Base-by-base conservation (phyloP, 1,140 invertebrate species). In the Heliconius hewitsoni region DNA sequence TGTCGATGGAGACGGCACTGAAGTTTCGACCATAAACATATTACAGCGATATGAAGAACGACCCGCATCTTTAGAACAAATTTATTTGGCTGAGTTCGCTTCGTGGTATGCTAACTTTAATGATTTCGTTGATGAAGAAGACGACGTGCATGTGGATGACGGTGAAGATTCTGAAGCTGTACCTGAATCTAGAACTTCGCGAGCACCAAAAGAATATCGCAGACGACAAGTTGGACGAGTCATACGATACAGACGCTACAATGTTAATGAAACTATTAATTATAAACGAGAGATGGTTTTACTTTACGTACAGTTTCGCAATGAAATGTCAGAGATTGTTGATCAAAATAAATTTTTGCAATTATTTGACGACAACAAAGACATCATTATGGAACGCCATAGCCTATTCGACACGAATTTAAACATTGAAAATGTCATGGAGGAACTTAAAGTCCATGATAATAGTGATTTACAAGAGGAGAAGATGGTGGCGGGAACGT, bases 281-380 rank as follows among this genome's bases (percentile, higher is more conserved):
- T 91, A 91, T 85, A 81, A 88, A 87, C 79, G 89, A 42, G 89
- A 91, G 70, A 90, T 90, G 90, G 89, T 91, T 37, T 71, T 87
- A n/a, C 82, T 91, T 1, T 86, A 86, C 82, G 39, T 90, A 18
- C 83, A 37, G 5, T 91, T 90, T 73, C 84, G 88, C 80, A 86
- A 89, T 46, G 89, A 91, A 88, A 82, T 85, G 11, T 23, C 71
- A 8, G 89, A 91, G 1, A 90, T 91, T 84, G 57, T 90, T 83
- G 87, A 86, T 84, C 42, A 81, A 66, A 90, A 85, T 83, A 87
- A 86, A 76, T 91, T 88, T 86, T 34, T 89, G 18, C 81, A 84
- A 85, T 81, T 89, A 81, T 90, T 85, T 73, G 76, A 91, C 13
- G 84, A 87, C 30, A 90, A 90, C 74, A 84, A 89, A 83, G 85